Conservation (phyloP, 2,888 invertebrate species). For the Bhutanitis thaidina region DNA sequence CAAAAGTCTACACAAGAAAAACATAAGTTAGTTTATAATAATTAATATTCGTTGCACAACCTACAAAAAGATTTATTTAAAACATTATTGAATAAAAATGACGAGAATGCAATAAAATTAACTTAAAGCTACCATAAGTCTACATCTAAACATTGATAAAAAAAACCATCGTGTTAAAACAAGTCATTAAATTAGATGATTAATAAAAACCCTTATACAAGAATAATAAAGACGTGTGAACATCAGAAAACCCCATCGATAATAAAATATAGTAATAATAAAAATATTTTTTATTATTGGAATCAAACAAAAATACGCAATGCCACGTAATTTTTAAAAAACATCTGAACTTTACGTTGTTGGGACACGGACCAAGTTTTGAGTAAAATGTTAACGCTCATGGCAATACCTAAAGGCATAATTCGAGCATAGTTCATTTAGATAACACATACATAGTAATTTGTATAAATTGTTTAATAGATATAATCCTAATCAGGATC, state of each 20-base stretch:
- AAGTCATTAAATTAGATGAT: neutral
- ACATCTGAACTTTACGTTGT: no score
- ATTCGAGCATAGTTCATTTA: no score
- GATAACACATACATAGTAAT: no score
- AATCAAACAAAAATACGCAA: no score
- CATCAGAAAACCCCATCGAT: neutral
- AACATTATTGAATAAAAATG: conserved; percentile 10
- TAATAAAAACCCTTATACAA: neutral
- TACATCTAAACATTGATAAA: neutral
- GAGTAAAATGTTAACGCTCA: no score
- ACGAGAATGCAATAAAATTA: conserved; percentile 11
- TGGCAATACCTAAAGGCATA: no score
- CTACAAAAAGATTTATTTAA: conserved; percentile 34
- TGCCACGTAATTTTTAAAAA: no score
- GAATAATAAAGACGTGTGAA: neutral
- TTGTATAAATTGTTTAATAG: no score
- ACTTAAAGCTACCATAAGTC: neutral
- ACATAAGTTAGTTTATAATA: conserved; percentile 23
- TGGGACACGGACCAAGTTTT: no score
- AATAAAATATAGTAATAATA: neutral
- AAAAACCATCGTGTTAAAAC: neutral
- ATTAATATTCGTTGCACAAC: conserved; percentile 56
- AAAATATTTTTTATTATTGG: no score
- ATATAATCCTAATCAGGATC: no score
- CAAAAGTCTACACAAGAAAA: conserved; percentile 31